Conservation (phyloP, 2,888 invertebrate species). For the Galerucella pusilla region DNA sequence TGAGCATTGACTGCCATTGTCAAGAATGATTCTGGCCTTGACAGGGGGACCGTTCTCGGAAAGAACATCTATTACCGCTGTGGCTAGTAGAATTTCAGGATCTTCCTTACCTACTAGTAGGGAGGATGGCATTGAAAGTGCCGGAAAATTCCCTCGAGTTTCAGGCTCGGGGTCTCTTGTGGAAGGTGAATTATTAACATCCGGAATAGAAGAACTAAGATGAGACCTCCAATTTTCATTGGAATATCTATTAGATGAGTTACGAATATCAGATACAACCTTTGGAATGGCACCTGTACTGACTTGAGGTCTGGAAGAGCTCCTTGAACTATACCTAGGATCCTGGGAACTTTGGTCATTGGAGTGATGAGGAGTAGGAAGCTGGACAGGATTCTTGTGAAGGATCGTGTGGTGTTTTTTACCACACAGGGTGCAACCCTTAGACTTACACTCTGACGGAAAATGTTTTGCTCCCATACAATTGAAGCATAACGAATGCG, state of each 20-base stretch:
- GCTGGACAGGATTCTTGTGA: conserved; percentile 11
- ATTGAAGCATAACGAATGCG: conserved; percentile 21
- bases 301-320: conserved; percentile 1
- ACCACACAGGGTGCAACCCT: conserved; percentile 66
- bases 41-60: too few relatives aligned
- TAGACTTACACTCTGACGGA: conserved; percentile 16
- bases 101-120: conserved; percentile 1
- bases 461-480: conserved; percentile 17
- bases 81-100: too few relatives aligned
- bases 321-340: conserved; percentile 18
- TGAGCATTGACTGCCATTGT: too few relatives aligned
- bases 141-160: conserved; percentile 2
- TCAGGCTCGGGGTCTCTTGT: background rate
- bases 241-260: background rate
- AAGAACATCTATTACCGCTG: too few relatives aligned
- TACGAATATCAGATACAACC: background rate
- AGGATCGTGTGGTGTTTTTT: conserved; percentile 63
- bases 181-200: conserved; percentile 1
- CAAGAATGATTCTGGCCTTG: too few relatives aligned
- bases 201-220: conserved; percentile 2
- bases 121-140: background rate
- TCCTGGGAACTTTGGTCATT: conserved; percentile 12
- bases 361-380: conserved; percentile 3
- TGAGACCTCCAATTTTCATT: conserved; percentile 4
- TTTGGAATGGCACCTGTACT: background rate